Conservation (phyloP, 2,113 vertebrate species). For the Muntiacus reevesi region DNA sequence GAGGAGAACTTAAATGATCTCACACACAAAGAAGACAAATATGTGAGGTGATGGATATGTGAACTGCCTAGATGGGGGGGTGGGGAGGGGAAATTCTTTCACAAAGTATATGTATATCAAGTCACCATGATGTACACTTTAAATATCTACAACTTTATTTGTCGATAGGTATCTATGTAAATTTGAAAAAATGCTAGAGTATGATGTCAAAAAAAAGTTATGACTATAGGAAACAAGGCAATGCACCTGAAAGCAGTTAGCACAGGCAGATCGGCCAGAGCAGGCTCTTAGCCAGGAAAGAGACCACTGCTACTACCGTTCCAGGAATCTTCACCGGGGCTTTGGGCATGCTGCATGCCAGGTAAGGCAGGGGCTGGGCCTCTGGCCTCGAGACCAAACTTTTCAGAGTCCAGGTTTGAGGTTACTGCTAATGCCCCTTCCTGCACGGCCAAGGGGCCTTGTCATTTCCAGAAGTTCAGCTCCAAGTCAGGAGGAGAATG, state of each 20-base stretch:
- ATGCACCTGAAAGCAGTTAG: not conserved
- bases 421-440: not conserved
- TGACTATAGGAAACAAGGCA: not conserved
- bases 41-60: not conserved
- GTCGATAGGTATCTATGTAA: not conserved
- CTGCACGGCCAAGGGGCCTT: not conserved
- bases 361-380: not conserved
- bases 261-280: not conserved
- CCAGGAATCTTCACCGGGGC: no score
- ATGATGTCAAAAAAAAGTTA: not conserved
- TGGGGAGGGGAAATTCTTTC: not conserved
- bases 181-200: not conserved
- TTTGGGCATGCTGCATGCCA: not conserved
- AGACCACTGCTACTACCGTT: accelerated
- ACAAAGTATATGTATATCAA: not conserved
- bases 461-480: not conserved
- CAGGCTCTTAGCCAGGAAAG: not conserved
- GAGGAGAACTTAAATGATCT: not conserved
- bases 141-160: not conserved
- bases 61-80: not conserved
- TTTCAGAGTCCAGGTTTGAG: not conserved
- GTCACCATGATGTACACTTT: not conserved
- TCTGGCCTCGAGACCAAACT: not conserved
- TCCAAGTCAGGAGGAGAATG: not conserved
- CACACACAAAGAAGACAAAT: no score